Evolutionary conservation across 2,888 invertebrate genomes (phyloP).

Genomic region (Rotaria magnacalcarata): DNA sequence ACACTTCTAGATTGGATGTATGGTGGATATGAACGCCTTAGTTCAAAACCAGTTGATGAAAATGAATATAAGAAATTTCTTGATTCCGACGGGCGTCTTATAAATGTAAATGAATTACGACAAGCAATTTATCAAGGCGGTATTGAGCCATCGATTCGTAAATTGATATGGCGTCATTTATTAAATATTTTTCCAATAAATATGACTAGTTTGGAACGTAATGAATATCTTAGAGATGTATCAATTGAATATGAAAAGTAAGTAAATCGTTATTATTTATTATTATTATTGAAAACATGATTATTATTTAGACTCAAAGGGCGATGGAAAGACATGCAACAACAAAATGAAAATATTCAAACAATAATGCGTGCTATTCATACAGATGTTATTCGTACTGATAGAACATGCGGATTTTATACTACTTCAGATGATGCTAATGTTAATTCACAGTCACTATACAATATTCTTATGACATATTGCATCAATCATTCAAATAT

Average conservation of each 20-base stretch:
- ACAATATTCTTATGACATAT: slow-evolving; percentile 90
- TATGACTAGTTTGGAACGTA: slow-evolving; percentile 82
- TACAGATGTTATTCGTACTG: slow-evolving; percentile 89
- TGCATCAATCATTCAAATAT: slow-evolving; percentile 88
- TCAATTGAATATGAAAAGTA: slow-evolving; percentile 8
- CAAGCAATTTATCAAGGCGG: slow-evolving; percentile 61
- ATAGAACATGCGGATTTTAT: slow-evolving; percentile 84
- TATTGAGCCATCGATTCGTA: slow-evolving; percentile 80
- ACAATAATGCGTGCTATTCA: slow-evolving; percentile 89
- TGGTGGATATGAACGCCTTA: neutral
- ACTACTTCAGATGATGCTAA: slow-evolving; percentile 72
- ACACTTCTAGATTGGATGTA: slow-evolving; percentile 3
- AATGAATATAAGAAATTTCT: slow-evolving; percentile 30
- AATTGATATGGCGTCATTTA: slow-evolving; percentile 87
- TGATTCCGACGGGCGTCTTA: slow-evolving; percentile 41
- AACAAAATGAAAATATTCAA: slow-evolving; percentile 47
- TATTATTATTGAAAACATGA: no score
- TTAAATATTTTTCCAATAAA: slow-evolving; percentile 80
- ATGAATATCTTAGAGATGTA: slow-evolving; percentile 64
- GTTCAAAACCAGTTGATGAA: neutral
- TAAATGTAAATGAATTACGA: slow-evolving; percentile 39
- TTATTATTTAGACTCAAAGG: neutral
- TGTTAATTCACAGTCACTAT: slow-evolving; percentile 83
- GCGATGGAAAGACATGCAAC: neutral
- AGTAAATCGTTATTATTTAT: neutral